Evolutionary conservation across 1,140 invertebrate species (phyloP).

Genomic region (Sipha flava): DNA sequence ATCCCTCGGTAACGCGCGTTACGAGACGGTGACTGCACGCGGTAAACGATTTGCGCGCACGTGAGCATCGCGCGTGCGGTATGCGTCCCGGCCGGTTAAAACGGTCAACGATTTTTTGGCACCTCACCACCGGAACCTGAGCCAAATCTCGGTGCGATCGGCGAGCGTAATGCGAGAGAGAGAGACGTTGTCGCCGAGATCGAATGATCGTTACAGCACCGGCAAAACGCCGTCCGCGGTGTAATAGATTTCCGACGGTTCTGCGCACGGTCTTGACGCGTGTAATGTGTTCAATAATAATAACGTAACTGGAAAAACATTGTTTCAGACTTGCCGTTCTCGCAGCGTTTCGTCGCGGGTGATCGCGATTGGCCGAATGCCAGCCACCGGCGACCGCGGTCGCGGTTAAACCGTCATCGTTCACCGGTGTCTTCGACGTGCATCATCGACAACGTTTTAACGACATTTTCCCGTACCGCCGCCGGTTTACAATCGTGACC

Average conservation of each 20-base stretch:
- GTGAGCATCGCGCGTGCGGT: neutral
- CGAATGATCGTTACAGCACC: neutral
- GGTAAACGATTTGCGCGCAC: too few species aligned
- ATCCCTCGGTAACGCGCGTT: too few species aligned
- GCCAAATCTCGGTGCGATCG: conserved; percentile 3
- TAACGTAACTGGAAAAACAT: neutral
- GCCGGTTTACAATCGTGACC: neutral
- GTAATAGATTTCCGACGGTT: conserved; percentile 5
- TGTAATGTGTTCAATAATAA: neutral
- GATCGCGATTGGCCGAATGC: neutral
- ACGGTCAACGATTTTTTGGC: conserved; percentile 32
- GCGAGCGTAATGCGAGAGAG: conserved; percentile 3
- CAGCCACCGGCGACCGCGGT: neutral
- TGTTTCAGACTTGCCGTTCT: neutral
- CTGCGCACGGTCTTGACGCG: neutral
- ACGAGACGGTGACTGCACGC: too few species aligned
- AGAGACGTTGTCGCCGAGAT: conserved; percentile 5
- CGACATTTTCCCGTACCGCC: neutral
- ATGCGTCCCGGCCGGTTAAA: conserved; percentile 1
- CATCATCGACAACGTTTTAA: neutral
- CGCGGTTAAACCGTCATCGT: neutral
- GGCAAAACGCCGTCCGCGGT: neutral
- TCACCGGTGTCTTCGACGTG: neutral
- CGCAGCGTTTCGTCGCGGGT: neutral
- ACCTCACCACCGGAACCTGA: conserved; percentile 25